Evolutionary conservation across 1,140 invertebrate species (phyloP).

Genomic region (Eulimnadia texana): DNA sequence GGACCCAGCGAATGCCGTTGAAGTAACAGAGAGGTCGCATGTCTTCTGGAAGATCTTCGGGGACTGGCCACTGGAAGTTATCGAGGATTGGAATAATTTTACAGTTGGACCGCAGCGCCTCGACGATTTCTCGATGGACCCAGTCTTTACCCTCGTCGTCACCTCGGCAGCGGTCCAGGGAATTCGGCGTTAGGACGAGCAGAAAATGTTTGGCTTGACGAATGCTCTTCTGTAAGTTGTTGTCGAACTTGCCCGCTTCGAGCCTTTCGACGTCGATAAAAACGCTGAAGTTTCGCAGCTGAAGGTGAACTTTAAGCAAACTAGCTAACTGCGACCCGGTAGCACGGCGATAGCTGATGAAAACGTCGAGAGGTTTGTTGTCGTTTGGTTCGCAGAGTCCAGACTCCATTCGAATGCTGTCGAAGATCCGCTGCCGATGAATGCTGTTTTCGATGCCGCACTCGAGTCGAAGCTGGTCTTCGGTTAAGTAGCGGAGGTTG

Average conservation of each 20-base stretch:
- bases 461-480: conserved; percentile 78
- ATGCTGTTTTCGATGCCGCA: conserved; percentile 89
- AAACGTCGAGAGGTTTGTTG: conserved; percentile 58
- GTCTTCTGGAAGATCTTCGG: conserved; percentile 85
- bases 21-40: conserved; percentile 91
- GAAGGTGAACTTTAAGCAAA: conserved; percentile 61
- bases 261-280: conserved; percentile 91
- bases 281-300: conserved; percentile 81
- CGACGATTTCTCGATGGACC: conserved; percentile 98
- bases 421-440: conserved; percentile 75
- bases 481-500: conserved; percentile 51
- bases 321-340: conserved; percentile 94
- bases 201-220: conserved; percentile 92
- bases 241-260: conserved; percentile 97
- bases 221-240: conserved; percentile 92
- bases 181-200: conserved; percentile 84
- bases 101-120: conserved; percentile 85
- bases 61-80: conserved; percentile 89
- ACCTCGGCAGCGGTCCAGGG: conserved; percentile 80
- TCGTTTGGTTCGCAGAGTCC: conserved; percentile 23
- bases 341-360: conserved; percentile 93
- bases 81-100: conserved; percentile 99
- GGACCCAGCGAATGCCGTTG: conserved; percentile 94
- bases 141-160: conserved; percentile 94
- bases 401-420: conserved; percentile 57